Percentiles rank a stretch among this genome's conserved stretches.
Conservation (phyloP, 2,888 invertebrate genomes). For the Thecocarcelia acutangulata region DNA sequence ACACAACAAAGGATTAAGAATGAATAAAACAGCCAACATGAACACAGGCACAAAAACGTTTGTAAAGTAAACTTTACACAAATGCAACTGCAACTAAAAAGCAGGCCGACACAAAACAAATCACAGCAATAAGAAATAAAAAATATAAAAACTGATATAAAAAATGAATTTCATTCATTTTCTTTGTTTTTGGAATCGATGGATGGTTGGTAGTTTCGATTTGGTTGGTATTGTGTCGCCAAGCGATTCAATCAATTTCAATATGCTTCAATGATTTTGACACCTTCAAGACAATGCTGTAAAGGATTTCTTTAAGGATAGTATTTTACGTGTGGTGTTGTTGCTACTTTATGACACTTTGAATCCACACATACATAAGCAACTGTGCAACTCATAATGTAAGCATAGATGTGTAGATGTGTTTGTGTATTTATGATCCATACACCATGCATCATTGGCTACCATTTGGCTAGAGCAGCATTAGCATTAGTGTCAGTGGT, state of each 20-base stretch:
- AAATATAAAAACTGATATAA: constrained; percentile 12
- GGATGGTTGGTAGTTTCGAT: constrained; percentile 18
- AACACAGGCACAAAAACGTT: constrained; percentile 3
- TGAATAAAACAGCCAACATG: constrained; percentile 44
- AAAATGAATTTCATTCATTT: constrained; percentile 54
- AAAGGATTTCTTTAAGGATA: constrained; percentile 53
- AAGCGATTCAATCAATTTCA: constrained; percentile 74
- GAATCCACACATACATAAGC: background rate
- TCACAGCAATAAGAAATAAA: constrained; percentile 35
- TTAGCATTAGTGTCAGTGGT: constrained; percentile 46
- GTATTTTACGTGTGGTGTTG: constrained; percentile 15
- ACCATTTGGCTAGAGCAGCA: constrained; percentile 49
- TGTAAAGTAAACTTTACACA: constrained; percentile 46
- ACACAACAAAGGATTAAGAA: constrained; percentile 68
- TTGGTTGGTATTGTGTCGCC: constrained; percentile 63
- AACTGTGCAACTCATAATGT: background rate
- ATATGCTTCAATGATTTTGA: constrained; percentile 76
- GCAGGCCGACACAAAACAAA: constrained; percentile 47
- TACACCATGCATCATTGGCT: constrained; percentile 55
- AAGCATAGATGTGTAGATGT: background rate
- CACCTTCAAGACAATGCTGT: constrained; percentile 70
- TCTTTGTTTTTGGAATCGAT: constrained; percentile 11
- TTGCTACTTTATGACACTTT: constrained; percentile 59
- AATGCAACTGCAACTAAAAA: constrained; percentile 52
- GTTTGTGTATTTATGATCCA: constrained; percentile 24